Evolutionary conservation across 2,113 vertebrate genomes (phyloP), one percentile per base, ranked within the genome.

Genomic region (Origma solitaria): DNA sequence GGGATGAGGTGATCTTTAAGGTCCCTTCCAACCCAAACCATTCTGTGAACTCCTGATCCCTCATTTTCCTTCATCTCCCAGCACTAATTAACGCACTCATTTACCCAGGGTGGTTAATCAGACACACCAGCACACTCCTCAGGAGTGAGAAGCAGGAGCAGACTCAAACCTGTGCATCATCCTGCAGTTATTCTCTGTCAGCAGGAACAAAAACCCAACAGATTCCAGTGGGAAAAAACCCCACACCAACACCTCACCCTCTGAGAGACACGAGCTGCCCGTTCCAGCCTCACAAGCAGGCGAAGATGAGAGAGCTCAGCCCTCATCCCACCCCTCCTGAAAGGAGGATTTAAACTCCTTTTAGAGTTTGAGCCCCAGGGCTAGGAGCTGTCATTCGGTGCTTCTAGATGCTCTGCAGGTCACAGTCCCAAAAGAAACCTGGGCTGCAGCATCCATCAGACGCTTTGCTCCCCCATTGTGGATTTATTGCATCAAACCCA

Each of bases 381-480:
- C 64, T 77, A 53, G 72, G 60, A 84, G 53, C 28, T 44, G 4
- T 6, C 33, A 1, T 9, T 56, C 13, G 2, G 20, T 15, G 62
- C 78, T 40, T 40, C 72, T 20, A 11, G 45, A 19, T 47, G 81
- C 51, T 86, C 66, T 27, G 33, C 76, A 47, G 38, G 7, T 23
- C 13, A 0, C n/a, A 20, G 6, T 40, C 54, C 79, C 18, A 1
- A 53, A 37, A 30, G 35, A 54, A 72, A 15, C 35, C 21, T 0
- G 13, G 54, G 15, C 50, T 78, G 18, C 4, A 1, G 56, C 66
- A n/a, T 4, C 80, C 76, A 40, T 13, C 66, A 53, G 42, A 25
- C 3, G 5, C 37, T 82, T 40, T 5, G 10, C 24, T 19, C 56
- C 33, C 75, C 49, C 71, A 0, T 1, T 4, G 42, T 0, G 3